Base-by-base conservation (phyloP, 2,888 invertebrate species). In the Philereme transversata region DNA sequence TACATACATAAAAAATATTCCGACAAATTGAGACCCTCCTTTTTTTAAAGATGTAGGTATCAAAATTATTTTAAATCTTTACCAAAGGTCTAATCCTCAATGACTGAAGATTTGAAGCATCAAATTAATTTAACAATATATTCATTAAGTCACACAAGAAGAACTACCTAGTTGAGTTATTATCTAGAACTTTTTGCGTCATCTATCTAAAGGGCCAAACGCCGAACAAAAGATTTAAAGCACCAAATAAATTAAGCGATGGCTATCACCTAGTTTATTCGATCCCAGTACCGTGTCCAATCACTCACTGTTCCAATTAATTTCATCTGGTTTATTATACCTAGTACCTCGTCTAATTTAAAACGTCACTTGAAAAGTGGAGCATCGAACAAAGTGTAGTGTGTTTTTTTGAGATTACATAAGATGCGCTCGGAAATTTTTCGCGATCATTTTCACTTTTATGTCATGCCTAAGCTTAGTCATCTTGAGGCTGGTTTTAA, bases 351-450 rank as follows among this genome's bases (percentile, higher is more conserved):
- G 34, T 52, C 11, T 51, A 61, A 62, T 65, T 62, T 52, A 59
- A 65, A 56, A 57, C 56, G 57, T 64, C 56, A 35, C 33, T 65
- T 49, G 34, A 43, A 67, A 71, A 72, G 55, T 68, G 44, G 65
- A 69, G 62, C 70, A 63, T 68, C 64, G 64, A 55, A 71, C 64
- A 51, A 62, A 64, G 51, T 22, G 53, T 11, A 51, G 47, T 54
- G 52, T 51, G 52, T 57, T 68, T 69, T 67, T 58, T 38, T 10
- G 56, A 34, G 41, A 36, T 68, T 67, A 54, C 51, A 48, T 62
- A 62, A 62, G 49, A 35, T 43, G 60, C 47, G 52, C 64, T 56
- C n/a, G 60, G 60, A 63, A 67, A 61, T 46, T 57, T 48, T 45
- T 34, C 22, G 59, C 54, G 48, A 62, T 44, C 47, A 63, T 66